phyloP scores from a whole-genome alignment of 2,888 invertebrate genomes.

The Galeruca laticollis region DNA sequence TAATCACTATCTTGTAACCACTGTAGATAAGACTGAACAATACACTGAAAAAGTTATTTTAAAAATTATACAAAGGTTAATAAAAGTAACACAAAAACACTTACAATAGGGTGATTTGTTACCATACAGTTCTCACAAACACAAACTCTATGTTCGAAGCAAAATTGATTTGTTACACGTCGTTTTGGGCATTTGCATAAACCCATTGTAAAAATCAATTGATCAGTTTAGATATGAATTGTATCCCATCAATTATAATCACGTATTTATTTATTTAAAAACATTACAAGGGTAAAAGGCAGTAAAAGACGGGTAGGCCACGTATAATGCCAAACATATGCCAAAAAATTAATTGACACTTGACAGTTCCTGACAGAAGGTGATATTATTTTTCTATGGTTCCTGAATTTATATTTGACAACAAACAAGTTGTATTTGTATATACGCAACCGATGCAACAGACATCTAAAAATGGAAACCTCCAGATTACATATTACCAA shows the following conservation, averaged over 20 bases:
- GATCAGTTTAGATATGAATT: background rate
- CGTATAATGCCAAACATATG: conserved; percentile 13
- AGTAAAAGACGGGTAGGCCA: conserved; percentile 3
- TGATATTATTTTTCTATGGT: too few relatives aligned
- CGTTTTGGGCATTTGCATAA: conserved; percentile 98
- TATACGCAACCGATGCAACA: too few relatives aligned
- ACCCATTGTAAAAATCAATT: conserved; percentile 78
- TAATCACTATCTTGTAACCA: conserved; percentile 99
- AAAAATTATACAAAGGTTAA: conserved; percentile 18
- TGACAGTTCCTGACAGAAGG: too few relatives aligned
- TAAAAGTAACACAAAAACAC: conserved; percentile 42
- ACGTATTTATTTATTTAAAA: background rate
- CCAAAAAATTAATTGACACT: background rate
- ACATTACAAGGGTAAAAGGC: conserved; percentile 4
- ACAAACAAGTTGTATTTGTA: too few relatives aligned
- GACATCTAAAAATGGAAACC: too few relatives aligned
- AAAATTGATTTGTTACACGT: conserved; percentile 97
- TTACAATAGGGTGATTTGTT: conserved; percentile 94
- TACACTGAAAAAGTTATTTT: conserved; percentile 81
- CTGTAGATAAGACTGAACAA: conserved; percentile 96
- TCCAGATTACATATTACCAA: too few relatives aligned
- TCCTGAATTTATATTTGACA: too few relatives aligned
- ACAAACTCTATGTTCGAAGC: conserved; percentile 98
- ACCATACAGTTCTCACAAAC: conserved; percentile 99
- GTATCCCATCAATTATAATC: background rate